phyloP scores from a whole-genome alignment of 2,113 vertebrate species.

The Pheucticus melanocephalus region DNA sequence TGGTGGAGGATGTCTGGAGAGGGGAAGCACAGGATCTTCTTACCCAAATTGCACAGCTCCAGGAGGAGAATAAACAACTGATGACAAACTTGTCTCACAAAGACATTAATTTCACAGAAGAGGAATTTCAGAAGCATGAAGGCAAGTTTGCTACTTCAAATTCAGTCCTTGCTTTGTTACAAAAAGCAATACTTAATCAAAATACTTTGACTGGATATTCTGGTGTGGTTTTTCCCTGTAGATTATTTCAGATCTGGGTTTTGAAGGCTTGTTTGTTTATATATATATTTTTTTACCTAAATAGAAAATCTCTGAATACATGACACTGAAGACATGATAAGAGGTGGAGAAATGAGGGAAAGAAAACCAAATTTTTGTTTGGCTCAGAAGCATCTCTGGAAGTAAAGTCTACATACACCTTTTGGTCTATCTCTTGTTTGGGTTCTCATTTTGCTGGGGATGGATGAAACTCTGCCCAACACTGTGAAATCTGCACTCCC shows the following conservation, averaged over 20 bases:
- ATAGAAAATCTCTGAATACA: not conserved
- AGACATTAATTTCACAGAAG: slow-evolving; percentile 81
- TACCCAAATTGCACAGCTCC: slow-evolving; percentile 87
- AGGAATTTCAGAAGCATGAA: slow-evolving; percentile 86
- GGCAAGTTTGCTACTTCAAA: slow-evolving; percentile 71
- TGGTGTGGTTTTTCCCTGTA: not conserved
- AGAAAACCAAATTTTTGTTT: not conserved
- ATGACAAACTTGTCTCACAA: slow-evolving; percentile 81
- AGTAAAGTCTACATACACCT: not conserved
- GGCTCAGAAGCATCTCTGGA: not conserved
- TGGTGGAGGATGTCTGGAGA: slow-evolving; percentile 91
- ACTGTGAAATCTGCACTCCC: not conserved
- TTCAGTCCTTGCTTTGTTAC: slow-evolving; percentile 27
- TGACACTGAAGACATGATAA: not conserved
- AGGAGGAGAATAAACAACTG: slow-evolving; percentile 88
- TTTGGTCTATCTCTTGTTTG: not conserved
- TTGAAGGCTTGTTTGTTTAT: not conserved
- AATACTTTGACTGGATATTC: not conserved
- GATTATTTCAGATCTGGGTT: not conserved
- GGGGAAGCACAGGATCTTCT: slow-evolving; percentile 91
- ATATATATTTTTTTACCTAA: not conserved
- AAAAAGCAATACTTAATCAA: not conserved
- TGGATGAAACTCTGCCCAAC: not conserved
- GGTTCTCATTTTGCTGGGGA: not conserved
- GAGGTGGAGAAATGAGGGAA: not conserved